Evolutionary conservation across 2,113 vertebrate species (phyloP), one percentile per base, ranked within the genome.

Genomic region (Apus apus): DNA sequence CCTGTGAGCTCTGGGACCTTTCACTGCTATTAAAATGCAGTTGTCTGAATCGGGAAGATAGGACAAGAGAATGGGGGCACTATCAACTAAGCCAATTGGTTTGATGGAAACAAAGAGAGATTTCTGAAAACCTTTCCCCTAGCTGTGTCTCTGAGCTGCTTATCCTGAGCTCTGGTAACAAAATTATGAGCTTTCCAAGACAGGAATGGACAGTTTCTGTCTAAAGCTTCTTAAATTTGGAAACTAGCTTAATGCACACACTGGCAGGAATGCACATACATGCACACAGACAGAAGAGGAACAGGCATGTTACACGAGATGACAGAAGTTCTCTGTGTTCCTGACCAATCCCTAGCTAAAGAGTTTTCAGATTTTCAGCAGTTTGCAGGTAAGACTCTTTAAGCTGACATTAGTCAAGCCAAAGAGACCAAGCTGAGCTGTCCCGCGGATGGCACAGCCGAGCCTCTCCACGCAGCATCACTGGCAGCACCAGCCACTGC

Each of bases 61-160:
- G 46, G 66, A 48, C 50, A 32, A 29, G 73, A 48, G 65, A 84
- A 67, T 2, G 32, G 70, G 70, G 58, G 45, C 10, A 13, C 86
- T 66, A 7, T 86, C 86, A 11, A 8, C 91, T 95, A 90, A 95
- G 90, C 76, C 88, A 50, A 8, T 71, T 61, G 90, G 94, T 91
- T 67, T 87, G 84, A 43, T 80, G 87, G 84, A 90, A 92, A 96
- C 95, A 95, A 94, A 95, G 92, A 1, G 88, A 81, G 94, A 93
- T 95, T 95, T 85, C 48, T 29, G 61, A 88, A 93, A 78, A 90
- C 91, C 79, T 91, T 95, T 65, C 82, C 66, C 10, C 70, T 48
- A 85, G 60, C 93, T 96, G 70, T 80, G 85, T 89, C 81, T 87
- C 89, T 96, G 96, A 97, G 96, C 96, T 97, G 7, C 96, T 97